A percentile compares a stretch with the other conserved stretches of the same genome.
Conservation (phyloP, 1,140 invertebrate species). For the Physella acuta region DNA sequence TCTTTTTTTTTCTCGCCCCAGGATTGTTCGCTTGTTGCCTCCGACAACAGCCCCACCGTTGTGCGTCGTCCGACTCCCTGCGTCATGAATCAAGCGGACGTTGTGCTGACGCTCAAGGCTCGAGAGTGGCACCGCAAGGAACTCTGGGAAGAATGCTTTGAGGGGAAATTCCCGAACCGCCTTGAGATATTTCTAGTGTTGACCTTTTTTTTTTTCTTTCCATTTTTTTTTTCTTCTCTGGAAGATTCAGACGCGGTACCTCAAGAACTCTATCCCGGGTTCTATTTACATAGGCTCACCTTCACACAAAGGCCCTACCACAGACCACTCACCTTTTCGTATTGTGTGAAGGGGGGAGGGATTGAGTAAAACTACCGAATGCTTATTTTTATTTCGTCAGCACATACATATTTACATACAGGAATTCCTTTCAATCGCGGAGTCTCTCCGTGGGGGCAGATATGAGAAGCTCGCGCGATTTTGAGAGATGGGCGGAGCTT, state of each 20-base stretch:
- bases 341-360: too few relatives aligned
- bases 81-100: conserved; percentile 13
- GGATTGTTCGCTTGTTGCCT: neutral
- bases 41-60: conserved; percentile 5
- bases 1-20: conserved; percentile 9
- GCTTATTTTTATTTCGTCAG: too few relatives aligned
- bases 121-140: neutral
- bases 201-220: too few relatives aligned
- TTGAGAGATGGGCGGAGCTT: too few relatives aligned
- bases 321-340: too few relatives aligned
- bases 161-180: neutral
- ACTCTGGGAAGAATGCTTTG: conserved; percentile 19
- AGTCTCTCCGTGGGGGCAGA: too few relatives aligned
- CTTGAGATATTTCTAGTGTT: too few relatives aligned
- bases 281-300: neutral
- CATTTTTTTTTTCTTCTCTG: conserved; percentile 1
- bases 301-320: neutral
- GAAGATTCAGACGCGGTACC: neutral
- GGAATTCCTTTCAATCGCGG: too few relatives aligned
- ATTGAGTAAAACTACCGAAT: too few relatives aligned
- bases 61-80: neutral
- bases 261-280: neutral
- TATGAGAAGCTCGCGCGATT: too few relatives aligned
- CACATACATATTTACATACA: too few relatives aligned
- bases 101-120: conserved; percentile 1